These are phyloP conservation scores for Anarhynchus alexandrinus DNA, from an alignment of 2,113 vertebrate species.

Conservation along the genomic window DNA sequence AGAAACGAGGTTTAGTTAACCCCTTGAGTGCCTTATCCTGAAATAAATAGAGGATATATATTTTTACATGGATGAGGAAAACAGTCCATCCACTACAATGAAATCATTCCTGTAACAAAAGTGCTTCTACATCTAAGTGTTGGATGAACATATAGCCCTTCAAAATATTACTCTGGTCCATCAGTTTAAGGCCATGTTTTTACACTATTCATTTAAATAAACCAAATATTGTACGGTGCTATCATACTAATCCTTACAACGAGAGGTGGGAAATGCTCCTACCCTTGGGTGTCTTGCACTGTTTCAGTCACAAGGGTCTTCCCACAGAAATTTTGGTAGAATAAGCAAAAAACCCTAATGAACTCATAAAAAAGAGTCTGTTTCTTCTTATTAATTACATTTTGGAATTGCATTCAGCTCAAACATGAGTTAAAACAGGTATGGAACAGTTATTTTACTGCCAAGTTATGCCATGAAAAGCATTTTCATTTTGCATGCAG, in stretches of 20 bases:
- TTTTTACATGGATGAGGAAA: not conserved
- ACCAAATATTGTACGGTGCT: not conserved
- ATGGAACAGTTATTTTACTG: not conserved
- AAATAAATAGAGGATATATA: not conserved
- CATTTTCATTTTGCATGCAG: not conserved
- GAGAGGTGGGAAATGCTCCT: not conserved
- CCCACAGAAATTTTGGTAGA: not conserved
- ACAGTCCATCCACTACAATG: not conserved
- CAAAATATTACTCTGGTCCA: not conserved
- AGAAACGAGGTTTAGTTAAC: constrained; percentile 61
- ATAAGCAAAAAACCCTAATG: not conserved
- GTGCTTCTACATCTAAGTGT: not conserved
- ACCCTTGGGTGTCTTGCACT: not conserved
- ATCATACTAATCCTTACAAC: not conserved
- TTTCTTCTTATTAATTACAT: not conserved
- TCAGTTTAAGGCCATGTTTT: not conserved
- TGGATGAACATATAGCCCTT: not conserved
- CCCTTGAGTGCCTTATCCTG: constrained; percentile 3
- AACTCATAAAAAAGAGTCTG: not conserved
- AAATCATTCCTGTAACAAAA: not conserved
- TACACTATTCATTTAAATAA: not conserved
- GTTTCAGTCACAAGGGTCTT: not conserved
- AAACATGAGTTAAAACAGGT: not conserved
- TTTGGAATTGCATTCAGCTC: not conserved
- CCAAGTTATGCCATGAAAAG: not conserved